These are phyloP conservation scores for Oconnorella tubifera DNA, from an alignment of 2,888 invertebrate species.

Conservation along the genomic window DNA sequence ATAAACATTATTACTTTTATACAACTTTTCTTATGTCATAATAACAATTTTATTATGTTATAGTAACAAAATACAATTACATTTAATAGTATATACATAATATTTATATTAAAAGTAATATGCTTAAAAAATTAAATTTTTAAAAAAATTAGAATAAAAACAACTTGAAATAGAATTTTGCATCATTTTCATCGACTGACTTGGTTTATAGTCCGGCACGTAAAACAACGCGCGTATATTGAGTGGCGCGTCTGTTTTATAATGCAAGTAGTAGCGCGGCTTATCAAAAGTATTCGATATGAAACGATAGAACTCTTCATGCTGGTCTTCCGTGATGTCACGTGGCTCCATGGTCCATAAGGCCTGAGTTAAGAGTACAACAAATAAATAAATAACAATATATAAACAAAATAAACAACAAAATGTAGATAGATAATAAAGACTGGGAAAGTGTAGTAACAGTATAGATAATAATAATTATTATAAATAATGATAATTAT, in stretches of 20 bases:
- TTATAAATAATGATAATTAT: no score
- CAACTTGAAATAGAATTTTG: neutral
- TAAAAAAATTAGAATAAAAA: neutral
- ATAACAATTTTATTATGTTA: neutral
- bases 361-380: conserved; percentile 63
- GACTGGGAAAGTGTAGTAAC: no score
- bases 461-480: no score
- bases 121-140: neutral
- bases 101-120: neutral
- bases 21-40: no score
- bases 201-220: conserved; percentile 86
- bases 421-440: no score
- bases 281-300: conserved; percentile 78
- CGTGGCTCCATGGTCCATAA: conserved; percentile 90
- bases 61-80: no score
- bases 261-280: conserved; percentile 85
- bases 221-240: conserved; percentile 86
- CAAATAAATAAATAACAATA: no score
- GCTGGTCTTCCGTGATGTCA: conserved; percentile 77
- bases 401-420: no score
- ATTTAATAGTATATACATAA: no score
- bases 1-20: no score
- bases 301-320: conserved; percentile 87
- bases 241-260: conserved; percentile 86
- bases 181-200: conserved; percentile 57